phyloP scores from a whole-genome alignment of 2,113 vertebrate genomes.

The Pipra filicauda region DNA sequence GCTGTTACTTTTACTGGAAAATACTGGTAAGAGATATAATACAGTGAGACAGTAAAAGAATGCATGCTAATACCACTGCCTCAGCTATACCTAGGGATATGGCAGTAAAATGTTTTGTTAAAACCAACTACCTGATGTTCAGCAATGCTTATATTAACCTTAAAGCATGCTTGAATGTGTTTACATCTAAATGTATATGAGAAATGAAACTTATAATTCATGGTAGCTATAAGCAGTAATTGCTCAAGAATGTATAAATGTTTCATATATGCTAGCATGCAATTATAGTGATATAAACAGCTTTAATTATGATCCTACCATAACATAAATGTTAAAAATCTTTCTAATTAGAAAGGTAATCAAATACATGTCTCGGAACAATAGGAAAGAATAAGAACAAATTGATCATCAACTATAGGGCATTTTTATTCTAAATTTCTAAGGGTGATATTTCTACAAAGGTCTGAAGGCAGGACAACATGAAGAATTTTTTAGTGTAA shows the following conservation, averaged over 20 bases:
- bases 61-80: too few relatives aligned
- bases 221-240: not conserved
- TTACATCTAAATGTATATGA: not conserved
- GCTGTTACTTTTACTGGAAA: too few relatives aligned
- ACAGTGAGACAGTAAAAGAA: too few relatives aligned
- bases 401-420: not conserved
- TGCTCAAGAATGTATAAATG: not conserved
- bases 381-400: not conserved
- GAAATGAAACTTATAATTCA: not conserved
- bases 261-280: not conserved
- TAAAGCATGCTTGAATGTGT: not conserved
- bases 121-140: not conserved
- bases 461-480: not conserved
- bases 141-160: not conserved
- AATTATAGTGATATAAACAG: not conserved
- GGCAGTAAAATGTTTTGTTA: not conserved
- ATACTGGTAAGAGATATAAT: too few relatives aligned
- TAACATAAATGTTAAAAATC: not conserved
- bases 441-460: not conserved
- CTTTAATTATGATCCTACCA: not conserved
- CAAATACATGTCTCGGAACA: not conserved
- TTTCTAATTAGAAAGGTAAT: not conserved
- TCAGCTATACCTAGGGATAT: not conserved
- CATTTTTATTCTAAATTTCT: not conserved
- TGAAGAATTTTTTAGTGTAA: not conserved